Conservation (phyloP, 2,113 vertebrate genomes). For the Arvicanthis niloticus region DNA sequence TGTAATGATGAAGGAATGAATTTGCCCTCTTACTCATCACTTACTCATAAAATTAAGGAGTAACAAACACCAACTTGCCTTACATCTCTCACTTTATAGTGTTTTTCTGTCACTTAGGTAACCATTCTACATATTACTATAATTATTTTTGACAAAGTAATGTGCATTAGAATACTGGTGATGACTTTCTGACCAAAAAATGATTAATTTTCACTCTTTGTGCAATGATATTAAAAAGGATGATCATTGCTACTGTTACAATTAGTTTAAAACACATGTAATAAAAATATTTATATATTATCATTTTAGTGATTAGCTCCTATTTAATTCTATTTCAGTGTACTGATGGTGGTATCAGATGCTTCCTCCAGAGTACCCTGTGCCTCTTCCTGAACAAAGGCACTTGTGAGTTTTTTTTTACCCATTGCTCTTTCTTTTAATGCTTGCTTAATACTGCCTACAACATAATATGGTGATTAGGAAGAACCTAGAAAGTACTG, state of each 20-base stretch:
- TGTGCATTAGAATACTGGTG: neutral
- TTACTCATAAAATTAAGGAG: neutral
- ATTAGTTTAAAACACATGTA: neutral
- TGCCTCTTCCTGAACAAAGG: neutral
- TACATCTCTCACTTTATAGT: neutral
- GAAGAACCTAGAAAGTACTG: neutral
- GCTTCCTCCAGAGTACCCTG: neutral
- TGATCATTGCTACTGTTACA: neutral
- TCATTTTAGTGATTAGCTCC: neutral
- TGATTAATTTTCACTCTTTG: neutral
- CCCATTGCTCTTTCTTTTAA: neutral
- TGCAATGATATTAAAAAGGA: neutral
- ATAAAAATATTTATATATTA: neutral
- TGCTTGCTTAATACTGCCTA: neutral
- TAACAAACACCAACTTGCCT: neutral
- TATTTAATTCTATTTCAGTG: neutral
- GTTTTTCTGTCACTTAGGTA: neutral
- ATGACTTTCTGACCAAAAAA: neutral
- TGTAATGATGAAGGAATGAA: neutral
- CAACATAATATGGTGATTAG: neutral
- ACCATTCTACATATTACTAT: neutral
- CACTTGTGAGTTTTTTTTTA: neutral
- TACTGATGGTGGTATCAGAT: neutral
- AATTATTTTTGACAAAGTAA: conserved; percentile 24
- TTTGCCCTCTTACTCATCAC: neutral